Percentiles rank a stretch among this genome's conserved stretches.
These are phyloP conservation scores for Neoascia interrupta DNA, from an alignment of 2,888 invertebrate species.

Conservation along the genomic window DNA sequence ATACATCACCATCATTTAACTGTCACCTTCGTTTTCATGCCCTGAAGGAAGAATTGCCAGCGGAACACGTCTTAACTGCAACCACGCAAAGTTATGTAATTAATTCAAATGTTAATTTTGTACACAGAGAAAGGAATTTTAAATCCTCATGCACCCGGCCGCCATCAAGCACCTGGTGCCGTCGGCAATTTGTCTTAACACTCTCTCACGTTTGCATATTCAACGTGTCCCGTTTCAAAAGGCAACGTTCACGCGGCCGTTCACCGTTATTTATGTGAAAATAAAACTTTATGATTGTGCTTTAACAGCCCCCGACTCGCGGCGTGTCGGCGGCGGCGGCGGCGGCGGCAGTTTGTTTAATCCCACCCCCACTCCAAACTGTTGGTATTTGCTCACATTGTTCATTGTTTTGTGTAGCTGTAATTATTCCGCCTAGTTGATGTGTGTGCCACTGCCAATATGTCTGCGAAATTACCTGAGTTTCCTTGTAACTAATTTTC, in stretches of 20 bases:
- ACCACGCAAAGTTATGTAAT: conserved; percentile 26
- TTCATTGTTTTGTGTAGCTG: conserved; percentile 2
- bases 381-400: neutral
- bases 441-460: conserved; percentile 7
- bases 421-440: conserved; percentile 23
- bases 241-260: conserved; percentile 7
- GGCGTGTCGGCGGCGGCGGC: neutral
- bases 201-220: conserved; percentile 23
- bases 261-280: conserved; percentile 35
- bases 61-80: conserved; percentile 24
- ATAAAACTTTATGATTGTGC: conserved; percentile 39
- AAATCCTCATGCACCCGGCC: no score
- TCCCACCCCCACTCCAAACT: neutral
- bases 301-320: conserved; percentile 1
- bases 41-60: no score
- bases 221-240: conserved; percentile 14
- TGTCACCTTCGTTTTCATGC: no score
- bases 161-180: conserved; percentile 22
- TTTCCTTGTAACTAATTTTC: conserved; percentile 39
- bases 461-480: conserved; percentile 45
- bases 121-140: conserved; percentile 7
- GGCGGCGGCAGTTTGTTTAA: no score
- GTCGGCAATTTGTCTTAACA: conserved; percentile 47
- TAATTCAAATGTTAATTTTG: conserved; percentile 29
- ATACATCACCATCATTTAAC: no score